A percentile compares a stretch with the other conserved stretches of the same genome.
These are phyloP conservation scores for Notarius quadriscutis DNA, from an alignment of 2,113 vertebrate genomes.

Conservation along the genomic window DNA sequence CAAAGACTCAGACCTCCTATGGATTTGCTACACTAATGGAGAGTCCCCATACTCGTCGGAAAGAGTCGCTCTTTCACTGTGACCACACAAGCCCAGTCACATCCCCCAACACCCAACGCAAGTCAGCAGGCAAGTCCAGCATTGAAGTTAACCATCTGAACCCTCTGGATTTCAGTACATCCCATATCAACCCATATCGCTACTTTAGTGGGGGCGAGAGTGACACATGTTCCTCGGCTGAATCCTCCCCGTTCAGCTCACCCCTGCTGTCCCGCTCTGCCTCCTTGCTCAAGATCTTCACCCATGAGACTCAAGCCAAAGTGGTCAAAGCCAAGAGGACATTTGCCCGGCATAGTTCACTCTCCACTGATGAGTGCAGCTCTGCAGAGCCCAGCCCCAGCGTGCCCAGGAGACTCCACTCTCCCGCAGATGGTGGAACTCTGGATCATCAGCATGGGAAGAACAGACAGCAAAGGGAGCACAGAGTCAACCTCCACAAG, in stretches of 20 bases:
- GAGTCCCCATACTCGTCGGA: constrained; percentile 92
- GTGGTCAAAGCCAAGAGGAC: constrained; percentile 89
- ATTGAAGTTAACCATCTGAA: constrained; percentile 69
- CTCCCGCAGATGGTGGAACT: constrained; percentile 60
- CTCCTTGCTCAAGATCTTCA: constrained; percentile 91
- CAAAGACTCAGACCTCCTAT: constrained; percentile 93
- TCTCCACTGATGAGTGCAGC: constrained; percentile 91
- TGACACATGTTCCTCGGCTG: constrained; percentile 92
- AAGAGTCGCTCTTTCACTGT: constrained; percentile 93
- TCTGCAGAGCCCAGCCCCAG: constrained; percentile 90
- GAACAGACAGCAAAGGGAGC: constrained; percentile 64
- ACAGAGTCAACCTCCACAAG: constrained; percentile 80
- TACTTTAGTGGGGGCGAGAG: constrained; percentile 94
- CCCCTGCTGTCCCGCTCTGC: constrained; percentile 91
- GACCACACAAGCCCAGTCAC: constrained; percentile 86
- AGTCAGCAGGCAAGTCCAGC: constrained; percentile 60
- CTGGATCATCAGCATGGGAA: constrained; percentile 40
- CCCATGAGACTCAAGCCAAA: constrained; percentile 91
- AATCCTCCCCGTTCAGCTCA: constrained; percentile 92
- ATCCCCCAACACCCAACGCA: constrained; percentile 82
- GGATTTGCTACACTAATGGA: constrained; percentile 90
- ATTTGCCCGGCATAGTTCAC: constrained; percentile 86
- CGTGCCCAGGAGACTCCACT: constrained; percentile 76
- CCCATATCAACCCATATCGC: constrained; percentile 88
- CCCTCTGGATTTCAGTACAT: constrained; percentile 74